Evolutionary conservation across 2,113 vertebrate species (phyloP).

Genomic region (Crocuta crocuta): DNA sequence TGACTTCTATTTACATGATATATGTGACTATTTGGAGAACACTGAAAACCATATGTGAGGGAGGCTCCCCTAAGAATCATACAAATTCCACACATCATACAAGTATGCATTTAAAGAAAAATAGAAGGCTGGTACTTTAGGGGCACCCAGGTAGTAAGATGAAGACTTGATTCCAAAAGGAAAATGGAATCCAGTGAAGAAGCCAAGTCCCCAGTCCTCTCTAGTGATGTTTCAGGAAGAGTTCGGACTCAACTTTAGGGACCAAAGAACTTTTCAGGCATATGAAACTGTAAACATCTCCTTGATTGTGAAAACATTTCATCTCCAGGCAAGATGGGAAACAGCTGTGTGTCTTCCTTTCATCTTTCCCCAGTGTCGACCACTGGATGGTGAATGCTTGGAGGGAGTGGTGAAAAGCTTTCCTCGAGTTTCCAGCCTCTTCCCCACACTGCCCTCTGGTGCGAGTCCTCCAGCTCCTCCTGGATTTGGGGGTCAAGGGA

Average conservation of each 20-base stretch:
- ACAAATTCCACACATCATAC: not conserved
- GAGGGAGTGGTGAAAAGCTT: not conserved
- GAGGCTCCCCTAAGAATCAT: not conserved
- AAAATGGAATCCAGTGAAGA: not conserved
- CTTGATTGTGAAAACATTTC: not conserved
- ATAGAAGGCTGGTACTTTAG: not conserved
- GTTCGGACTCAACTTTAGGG: not conserved
- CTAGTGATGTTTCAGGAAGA: not conserved
- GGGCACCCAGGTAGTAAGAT: not conserved
- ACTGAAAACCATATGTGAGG: not conserved
- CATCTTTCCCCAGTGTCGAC: not conserved
- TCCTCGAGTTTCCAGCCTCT: not conserved
- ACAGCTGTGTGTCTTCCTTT: not conserved
- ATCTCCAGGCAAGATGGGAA: not conserved
- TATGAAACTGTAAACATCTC: constrained; percentile 15
- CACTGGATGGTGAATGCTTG: not conserved
- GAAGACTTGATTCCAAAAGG: not conserved
- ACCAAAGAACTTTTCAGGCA: not conserved
- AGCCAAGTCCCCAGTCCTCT: not conserved
- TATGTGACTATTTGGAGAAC: constrained; percentile 21
- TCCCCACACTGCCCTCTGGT: not conserved
- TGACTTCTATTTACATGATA: not conserved
- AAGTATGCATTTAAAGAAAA: not conserved
- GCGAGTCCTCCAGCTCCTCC: not conserved
- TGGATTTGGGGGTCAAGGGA: not conserved